Evolutionary conservation across 2,797 vertebrate species (phyloP).

Genomic region (Sphenodon punctatus): DNA sequence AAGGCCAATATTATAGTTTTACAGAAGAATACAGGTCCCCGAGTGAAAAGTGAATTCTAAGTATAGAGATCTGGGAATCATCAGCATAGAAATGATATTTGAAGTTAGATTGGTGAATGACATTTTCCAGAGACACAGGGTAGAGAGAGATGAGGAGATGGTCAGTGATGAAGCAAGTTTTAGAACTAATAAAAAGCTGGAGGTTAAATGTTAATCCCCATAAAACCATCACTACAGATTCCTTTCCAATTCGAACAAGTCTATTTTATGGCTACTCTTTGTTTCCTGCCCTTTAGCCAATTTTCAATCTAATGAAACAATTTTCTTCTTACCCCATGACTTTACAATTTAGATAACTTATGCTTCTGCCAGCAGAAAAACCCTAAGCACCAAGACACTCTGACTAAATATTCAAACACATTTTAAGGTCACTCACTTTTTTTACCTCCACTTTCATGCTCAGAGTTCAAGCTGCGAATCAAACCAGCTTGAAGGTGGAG

Average conservation of each 20-base stretch:
- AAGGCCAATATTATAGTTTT: neutral
- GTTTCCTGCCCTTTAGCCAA: constrained; percentile 13
- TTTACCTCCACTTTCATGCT: neutral
- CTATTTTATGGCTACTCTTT: neutral
- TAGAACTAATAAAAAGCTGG: neutral
- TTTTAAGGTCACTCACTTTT: constrained; percentile 14
- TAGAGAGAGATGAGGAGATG: neutral
- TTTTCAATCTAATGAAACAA: constrained; percentile 4
- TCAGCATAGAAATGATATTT: neutral
- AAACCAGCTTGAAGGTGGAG: neutral
- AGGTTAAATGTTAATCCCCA: constrained; percentile 6
- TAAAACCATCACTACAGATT: constrained; percentile 1
- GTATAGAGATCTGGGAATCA: neutral
- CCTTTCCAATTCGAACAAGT: constrained; percentile 28
- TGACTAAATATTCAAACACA: constrained; percentile 9
- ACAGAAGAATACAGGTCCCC: neutral
- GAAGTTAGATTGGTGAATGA: neutral
- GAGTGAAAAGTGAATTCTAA: neutral
- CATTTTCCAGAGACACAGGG: neutral
- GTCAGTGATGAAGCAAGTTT: neutral
- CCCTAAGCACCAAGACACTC: neutral
- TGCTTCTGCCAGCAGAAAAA: constrained; percentile 9
- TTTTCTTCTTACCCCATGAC: constrained; percentile 10
- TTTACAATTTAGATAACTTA: constrained; percentile 25
- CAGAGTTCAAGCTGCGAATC: neutral